Evolutionary conservation across 2,113 vertebrate species (phyloP).

Genomic region (Cyprinus carpio): DNA sequence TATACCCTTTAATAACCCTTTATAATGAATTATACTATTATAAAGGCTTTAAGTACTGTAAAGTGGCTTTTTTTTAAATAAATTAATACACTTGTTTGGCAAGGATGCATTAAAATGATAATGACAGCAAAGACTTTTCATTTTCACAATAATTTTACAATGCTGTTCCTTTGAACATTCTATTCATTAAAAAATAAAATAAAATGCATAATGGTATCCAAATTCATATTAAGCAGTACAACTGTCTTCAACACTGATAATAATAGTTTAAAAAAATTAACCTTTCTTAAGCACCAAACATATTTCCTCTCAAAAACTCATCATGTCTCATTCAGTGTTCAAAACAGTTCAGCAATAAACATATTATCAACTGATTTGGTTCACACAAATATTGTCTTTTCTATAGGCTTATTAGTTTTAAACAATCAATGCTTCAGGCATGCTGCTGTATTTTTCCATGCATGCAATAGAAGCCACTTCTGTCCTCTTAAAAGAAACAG

Average conservation of each 20-base stretch:
- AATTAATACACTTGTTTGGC: neutral
- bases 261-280: neutral
- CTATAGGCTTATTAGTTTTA: conserved; percentile 55
- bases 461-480: conserved; percentile 44
- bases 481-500: conserved; percentile 43
- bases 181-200: neutral
- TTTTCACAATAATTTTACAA: too few species aligned
- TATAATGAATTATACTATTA: too few species aligned
- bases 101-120: neutral
- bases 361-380: neutral
- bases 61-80: too few species aligned
- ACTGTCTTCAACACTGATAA: neutral
- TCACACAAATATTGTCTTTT: neutral
- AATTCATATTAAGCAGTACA: neutral
- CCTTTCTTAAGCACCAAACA: neutral
- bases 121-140: neutral
- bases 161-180: neutral
- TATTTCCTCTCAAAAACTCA: too few species aligned
- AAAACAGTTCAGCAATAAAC: neutral
- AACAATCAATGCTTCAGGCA: conserved; percentile 60
- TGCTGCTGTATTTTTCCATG: conserved; percentile 41
- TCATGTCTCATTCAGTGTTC: neutral
- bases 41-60: too few species aligned
- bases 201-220: neutral
- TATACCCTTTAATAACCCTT: too few species aligned